These are phyloP conservation scores for Nesidiocoris tenuis DNA, from an alignment of 2,888 invertebrate genomes.

Conservation along the genomic window DNA sequence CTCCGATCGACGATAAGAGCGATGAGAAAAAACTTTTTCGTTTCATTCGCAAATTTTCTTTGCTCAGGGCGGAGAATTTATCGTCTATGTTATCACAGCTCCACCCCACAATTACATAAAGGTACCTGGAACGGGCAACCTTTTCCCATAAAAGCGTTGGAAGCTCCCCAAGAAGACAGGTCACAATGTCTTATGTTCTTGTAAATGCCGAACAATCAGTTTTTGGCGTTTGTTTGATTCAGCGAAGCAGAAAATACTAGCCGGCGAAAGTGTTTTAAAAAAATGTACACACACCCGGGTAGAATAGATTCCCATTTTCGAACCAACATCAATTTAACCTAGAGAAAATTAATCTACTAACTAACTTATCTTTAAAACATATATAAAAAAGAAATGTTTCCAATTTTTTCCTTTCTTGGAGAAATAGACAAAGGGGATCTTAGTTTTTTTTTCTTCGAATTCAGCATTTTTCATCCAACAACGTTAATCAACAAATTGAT, in stretches of 20 bases:
- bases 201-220: not conserved
- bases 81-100: conserved; percentile 5
- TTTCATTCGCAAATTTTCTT: too few relatives aligned
- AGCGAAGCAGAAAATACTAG: not conserved
- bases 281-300: conserved; percentile 23
- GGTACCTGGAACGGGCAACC: not conserved
- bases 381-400: conserved; percentile 45
- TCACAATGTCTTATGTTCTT: not conserved
- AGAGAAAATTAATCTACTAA: conserved; percentile 46
- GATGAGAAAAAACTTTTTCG: too few relatives aligned
- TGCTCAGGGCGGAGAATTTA: conserved; percentile 4
- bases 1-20: too few relatives aligned
- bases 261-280: not conserved
- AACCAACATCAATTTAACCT: conserved; percentile 43
- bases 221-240: not conserved
- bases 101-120: conserved; percentile 1
- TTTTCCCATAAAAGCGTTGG: too few relatives aligned
- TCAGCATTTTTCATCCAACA: conserved; percentile 40
- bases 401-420: conserved; percentile 32
- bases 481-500: conserved; percentile 36
- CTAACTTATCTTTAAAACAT: conserved; percentile 48
- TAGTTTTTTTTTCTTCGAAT: conserved; percentile 17
- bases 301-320: conserved; percentile 22
- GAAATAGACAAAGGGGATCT: conserved; percentile 24
- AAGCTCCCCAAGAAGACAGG: not conserved